Conservation (phyloP, 2,113 vertebrate genomes). For the Urocitellus parryii region DNA sequence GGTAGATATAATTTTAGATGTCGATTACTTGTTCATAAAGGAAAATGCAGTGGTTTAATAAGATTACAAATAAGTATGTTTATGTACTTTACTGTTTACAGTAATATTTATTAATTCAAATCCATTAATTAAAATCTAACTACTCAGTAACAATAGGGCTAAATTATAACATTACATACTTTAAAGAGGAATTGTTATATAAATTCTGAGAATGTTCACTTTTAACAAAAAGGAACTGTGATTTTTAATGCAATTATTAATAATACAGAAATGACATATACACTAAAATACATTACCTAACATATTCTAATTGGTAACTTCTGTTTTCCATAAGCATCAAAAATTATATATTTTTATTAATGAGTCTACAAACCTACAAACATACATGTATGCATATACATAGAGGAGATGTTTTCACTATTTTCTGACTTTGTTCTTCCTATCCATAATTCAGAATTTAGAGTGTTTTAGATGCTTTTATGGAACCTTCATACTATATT, state of each 20-base stretch:
- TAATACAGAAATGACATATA: not conserved
- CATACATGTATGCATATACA: not conserved
- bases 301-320: not conserved
- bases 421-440: not conserved
- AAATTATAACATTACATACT: not conserved
- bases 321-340: not conserved
- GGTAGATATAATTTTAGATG: not conserved
- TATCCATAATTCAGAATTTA: conserved; percentile 16
- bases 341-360: not conserved
- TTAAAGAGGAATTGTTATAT: not conserved
- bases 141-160: not conserved
- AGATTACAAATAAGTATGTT: not conserved
- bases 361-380: not conserved
- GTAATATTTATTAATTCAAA: not conserved
- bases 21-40: not conserved
- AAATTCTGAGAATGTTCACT: not conserved
- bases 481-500: not conserved
- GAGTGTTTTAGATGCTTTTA: not conserved
- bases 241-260: not conserved
- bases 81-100: not conserved
- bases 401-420: not conserved
- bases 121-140: not conserved
- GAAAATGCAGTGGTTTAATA: not conserved
- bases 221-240: not conserved
- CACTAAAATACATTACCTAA: not conserved